Base-by-base conservation (phyloP, 1,140 invertebrate species). In the Ladona fulva region DNA sequence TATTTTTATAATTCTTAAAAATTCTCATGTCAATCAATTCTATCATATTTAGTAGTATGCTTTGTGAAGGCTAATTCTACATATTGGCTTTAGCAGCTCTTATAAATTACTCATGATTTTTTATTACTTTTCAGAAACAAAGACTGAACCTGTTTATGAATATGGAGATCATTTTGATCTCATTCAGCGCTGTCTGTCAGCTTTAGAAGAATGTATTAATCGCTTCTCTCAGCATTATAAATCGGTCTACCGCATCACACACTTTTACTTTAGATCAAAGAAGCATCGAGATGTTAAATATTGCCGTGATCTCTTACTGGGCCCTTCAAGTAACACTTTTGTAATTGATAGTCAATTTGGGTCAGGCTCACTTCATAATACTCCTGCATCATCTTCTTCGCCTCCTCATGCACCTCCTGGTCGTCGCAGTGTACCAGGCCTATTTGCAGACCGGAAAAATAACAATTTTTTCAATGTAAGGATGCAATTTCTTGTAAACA, bases 171-270 rank as follows among this genome's bases (percentile, higher is more conserved):
- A 85, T 79, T 84, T 87, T 78, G 83, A 85, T 42, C 81, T 90
- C 14, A 86, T 89, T 78, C 78, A 83, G 44, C 82, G 86, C 22
- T 96, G 95, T 84, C 82, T 96, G 25, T 87, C 88, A 81, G 94
- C 93, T 22, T 84, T 98, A 74, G 92, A 95, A 86, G 89, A 95
- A 80, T 97, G 95, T 83, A 88, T 95, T 6, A 88, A 89, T 75
- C 86, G 96, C 66, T 96, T 96, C 85, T 91, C 94, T 0, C 93
- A 94, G 80, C 95, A 98, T 86, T 97, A 97, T 84, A 98, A 98
- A 86, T 94, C 95, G 0, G 87, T 96, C 29, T 97, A 97, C 84
- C 89, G 95, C 79, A 84, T 98, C 37, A 92, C 94, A 0, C 90
- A 96, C 84, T 92, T 94, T 81, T 96, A 92, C 84, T 93, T 92